Base-by-base conservation (phyloP, 2,797 vertebrate genomes). In the Tokudaia muenninki region DNA sequence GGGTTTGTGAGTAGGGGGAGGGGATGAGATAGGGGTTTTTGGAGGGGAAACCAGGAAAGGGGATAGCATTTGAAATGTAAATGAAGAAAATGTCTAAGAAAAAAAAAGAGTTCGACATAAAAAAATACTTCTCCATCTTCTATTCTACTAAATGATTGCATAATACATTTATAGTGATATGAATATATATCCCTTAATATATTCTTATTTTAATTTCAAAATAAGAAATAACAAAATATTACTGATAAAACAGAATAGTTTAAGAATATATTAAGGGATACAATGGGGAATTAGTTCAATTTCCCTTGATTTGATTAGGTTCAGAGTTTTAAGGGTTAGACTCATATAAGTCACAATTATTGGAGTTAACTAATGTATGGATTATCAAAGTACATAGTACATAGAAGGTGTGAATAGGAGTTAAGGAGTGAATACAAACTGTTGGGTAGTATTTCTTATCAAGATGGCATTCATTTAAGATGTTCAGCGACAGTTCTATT, bases 321-420 rank as follows among this genome's bases (percentile, higher is more conserved):
- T 75, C 59, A 86, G 16, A 65, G 50, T 90, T 95, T 94, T 31
- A 89, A 63, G 92, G 74, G 24, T 78, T 92, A 70, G 19, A 91
- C 16, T 78, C 34, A 14, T 3, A 24, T 74, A 24, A 31, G 17
- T 65, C 10, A 9, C 47, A 88, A 82, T 91, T 44, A 91, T 24
- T 67, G 21, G 47, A 17, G 7, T 52, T 83, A 81, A 44, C 67
- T 17, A 79, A 2, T 6, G 52, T 50, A 29, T 63, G 9, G 21
- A 31, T 96, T 21, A 63, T 57, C 26, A 91, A 79, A 67, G 65
- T n/a, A 67, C 14, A 67, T 41, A 3, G 41, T 82, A 4, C 91
- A 84, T 74, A 88, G 31, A 82, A 72, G 50, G 14, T 92, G 11
- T 83, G 81, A 80, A 11, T 26, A 84, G 29, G 19, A 8, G 70